Percentiles rank a stretch among this genome's conserved stretches.
Conservation (phyloP, 2,797 vertebrate genomes). For the Rhinoraja longicauda region DNA sequence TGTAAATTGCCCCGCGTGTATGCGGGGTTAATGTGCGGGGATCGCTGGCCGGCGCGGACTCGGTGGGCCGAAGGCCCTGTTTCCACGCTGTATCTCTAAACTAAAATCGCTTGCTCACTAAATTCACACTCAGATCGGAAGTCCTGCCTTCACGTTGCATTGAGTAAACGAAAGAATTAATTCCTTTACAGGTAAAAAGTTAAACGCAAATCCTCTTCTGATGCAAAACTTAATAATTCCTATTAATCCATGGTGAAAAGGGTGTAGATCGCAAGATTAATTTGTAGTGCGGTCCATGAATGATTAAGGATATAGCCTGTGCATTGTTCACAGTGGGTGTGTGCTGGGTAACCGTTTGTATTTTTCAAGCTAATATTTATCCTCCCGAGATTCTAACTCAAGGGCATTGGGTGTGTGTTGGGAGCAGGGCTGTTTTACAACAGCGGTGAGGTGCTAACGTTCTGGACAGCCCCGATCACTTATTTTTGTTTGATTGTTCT, state of each 20-base stretch:
- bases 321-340: not conserved
- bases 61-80: no score
- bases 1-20: no score
- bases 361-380: not conserved
- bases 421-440: not conserved
- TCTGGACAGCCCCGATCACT: not conserved
- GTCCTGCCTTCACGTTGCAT: not conserved
- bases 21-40: no score
- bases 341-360: not conserved
- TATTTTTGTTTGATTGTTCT: not conserved
- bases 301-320: not conserved
- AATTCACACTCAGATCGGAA: not conserved
- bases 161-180: not conserved
- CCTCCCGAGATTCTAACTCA: not conserved
- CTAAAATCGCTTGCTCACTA: not conserved
- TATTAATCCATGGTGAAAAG: not conserved
- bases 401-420: not conserved
- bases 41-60: no score
- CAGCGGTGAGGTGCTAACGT: not conserved
- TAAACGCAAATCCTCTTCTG: conserved; percentile 2
- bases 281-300: not conserved
- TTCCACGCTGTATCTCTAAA: no score
- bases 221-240: not conserved
- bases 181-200: not conserved
- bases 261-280: not conserved